Percentiles rank a stretch among this genome's conserved stretches.
These are phyloP conservation scores for Diploptera punctata DNA, from an alignment of 2,888 invertebrate species.

Conservation along the genomic window DNA sequence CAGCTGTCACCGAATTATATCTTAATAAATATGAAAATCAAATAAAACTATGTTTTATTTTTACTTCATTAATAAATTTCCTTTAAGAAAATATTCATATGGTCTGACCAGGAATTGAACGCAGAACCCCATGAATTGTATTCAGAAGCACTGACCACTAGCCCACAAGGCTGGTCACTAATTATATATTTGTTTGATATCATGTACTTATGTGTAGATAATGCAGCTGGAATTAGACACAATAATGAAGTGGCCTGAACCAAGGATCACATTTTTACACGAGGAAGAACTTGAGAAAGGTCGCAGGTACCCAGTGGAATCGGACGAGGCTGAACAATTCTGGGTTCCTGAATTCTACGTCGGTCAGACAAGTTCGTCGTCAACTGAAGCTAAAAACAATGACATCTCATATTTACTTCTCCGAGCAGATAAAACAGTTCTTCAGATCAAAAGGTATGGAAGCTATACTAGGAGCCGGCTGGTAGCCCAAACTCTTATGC, in stretches of 20 bases:
- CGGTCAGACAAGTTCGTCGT: neutral
- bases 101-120: no score
- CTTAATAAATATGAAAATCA: no score
- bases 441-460: neutral
- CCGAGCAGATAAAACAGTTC: neutral
- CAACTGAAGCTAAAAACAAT: neutral
- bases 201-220: neutral
- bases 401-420: neutral
- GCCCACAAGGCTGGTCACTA: no score
- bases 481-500: no score
- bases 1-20: no score
- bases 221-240: neutral
- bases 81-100: neutral
- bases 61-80: neutral
- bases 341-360: constrained; percentile 27
- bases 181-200: neutral
- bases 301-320: neutral
- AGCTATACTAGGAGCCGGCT: no score
- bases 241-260: neutral
- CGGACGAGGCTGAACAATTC: neutral
- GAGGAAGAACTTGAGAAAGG: neutral
- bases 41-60: no score
- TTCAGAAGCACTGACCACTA: no score
- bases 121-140: no score
- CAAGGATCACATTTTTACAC: neutral